These are phyloP conservation scores for Lophochroa leadbeateri DNA, from an alignment of 2,113 vertebrate genomes.

Conservation along the genomic window DNA sequence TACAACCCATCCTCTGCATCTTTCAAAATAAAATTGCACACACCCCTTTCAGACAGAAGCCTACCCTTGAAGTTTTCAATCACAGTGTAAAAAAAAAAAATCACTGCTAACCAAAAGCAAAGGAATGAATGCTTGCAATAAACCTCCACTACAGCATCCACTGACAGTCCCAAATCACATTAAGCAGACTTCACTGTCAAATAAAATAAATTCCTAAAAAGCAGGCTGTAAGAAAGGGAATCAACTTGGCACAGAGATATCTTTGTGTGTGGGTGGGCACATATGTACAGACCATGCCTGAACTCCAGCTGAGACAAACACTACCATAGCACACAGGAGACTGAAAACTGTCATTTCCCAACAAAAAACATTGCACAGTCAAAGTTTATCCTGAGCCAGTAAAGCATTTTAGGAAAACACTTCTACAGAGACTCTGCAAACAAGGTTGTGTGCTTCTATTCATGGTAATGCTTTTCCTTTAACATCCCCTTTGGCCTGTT, in stretches of 20 bases:
- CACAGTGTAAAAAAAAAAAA: background rate
- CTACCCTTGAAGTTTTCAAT: background rate
- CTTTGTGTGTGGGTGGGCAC: background rate
- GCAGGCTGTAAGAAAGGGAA: background rate
- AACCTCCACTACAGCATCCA: background rate
- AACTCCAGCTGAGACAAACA: constrained; percentile 31
- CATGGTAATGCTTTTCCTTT: background rate
- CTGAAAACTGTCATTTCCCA: constrained; percentile 5
- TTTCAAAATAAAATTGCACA: background rate
- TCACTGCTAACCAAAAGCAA: background rate
- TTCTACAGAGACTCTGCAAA: background rate
- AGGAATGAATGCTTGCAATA: background rate
- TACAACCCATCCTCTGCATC: background rate
- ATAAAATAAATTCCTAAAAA: constrained; percentile 26
- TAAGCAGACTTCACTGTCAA: background rate
- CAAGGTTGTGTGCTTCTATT: background rate
- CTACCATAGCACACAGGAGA: background rate
- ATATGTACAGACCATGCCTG: background rate
- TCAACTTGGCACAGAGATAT: background rate
- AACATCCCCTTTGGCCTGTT: background rate
- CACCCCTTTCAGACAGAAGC: background rate
- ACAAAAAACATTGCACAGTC: background rate
- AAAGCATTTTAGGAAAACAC: background rate
- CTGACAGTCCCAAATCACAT: background rate
- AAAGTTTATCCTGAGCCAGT: background rate